Percentiles rank a stretch among this genome's conserved stretches.
Evolutionary conservation across 2,797 vertebrate genomes (phyloP).

Genomic region (Gallinago stenura): DNA sequence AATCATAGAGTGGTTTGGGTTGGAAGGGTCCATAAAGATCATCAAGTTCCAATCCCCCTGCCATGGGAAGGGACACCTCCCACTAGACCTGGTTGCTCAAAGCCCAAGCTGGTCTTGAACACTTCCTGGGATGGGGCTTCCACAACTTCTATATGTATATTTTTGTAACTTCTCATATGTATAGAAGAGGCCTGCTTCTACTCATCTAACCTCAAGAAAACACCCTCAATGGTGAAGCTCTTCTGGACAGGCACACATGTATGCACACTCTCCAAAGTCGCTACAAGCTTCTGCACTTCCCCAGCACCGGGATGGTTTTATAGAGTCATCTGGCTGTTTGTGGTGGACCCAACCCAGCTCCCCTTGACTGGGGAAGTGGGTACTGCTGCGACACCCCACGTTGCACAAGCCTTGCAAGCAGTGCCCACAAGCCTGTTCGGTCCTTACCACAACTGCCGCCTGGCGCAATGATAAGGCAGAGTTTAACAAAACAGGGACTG

Average conservation of each 20-base stretch:
- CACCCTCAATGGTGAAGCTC: not conserved
- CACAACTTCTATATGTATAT: not conserved
- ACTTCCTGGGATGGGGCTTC: not conserved
- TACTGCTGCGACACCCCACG: accelerated
- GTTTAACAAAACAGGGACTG: not conserved
- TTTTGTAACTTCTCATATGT: not conserved
- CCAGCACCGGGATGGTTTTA: not conserved
- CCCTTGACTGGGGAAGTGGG: accelerated
- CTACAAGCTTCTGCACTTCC: not conserved
- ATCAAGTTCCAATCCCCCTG: not conserved
- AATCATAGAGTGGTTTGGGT: not conserved
- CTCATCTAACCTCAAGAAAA: not conserved
- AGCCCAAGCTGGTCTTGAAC: not conserved
- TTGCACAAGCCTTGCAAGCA: not conserved
- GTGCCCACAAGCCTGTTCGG: accelerated
- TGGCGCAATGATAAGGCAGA: accelerated
- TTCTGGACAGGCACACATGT: not conserved
- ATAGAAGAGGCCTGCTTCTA: not conserved
- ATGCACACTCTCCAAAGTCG: accelerated
- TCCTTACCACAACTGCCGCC: accelerated
- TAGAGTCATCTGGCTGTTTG: accelerated
- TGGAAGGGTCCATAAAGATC: not conserved
- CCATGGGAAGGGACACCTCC: not conserved
- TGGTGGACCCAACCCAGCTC: not conserved
- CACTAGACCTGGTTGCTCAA: not conserved